Percentiles rank a stretch among this genome's conserved stretches.
phyloP scores from a whole-genome alignment of 2,113 vertebrate species.

The Carettochelys insculpta region DNA sequence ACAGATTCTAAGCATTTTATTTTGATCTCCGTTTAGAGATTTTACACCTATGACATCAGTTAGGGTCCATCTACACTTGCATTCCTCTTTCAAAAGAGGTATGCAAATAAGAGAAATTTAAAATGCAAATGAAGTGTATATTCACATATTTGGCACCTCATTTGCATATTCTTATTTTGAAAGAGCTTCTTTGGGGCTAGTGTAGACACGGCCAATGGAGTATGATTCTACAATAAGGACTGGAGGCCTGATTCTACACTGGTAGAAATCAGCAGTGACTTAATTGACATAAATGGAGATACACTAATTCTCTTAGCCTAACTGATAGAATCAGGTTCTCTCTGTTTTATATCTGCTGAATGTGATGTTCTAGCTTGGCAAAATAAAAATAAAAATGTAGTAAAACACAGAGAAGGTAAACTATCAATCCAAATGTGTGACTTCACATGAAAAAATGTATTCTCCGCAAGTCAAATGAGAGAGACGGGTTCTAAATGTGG shows the following conservation, averaged over 20 bases:
- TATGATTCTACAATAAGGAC: not conserved
- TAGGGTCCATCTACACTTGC: too few species aligned
- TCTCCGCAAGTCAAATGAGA: not conserved
- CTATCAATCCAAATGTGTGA: not conserved
- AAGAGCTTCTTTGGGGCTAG: too few species aligned
- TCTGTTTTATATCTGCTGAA: not conserved
- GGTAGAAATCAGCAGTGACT: not conserved
- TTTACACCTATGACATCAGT: not conserved
- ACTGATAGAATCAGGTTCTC: not conserved
- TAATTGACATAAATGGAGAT: not conserved
- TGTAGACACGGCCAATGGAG: not conserved
- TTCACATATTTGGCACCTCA: too few species aligned
- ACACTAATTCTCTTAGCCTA: not conserved
- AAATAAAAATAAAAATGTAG: not conserved
- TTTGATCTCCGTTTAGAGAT: not conserved
- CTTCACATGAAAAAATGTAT: not conserved
- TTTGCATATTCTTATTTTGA: too few species aligned
- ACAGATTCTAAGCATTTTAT: not conserved
- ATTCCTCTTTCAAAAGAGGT: too few species aligned
- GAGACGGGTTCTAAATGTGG: not conserved
- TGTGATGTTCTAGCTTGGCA: not conserved
- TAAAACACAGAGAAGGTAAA: not conserved
- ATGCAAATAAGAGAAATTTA: too few species aligned
- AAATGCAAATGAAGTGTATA: too few species aligned
- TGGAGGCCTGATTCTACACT: not conserved